phyloP scores from a whole-genome alignment of 2,797 vertebrate species.

The Ambastaia sidthimunki region DNA sequence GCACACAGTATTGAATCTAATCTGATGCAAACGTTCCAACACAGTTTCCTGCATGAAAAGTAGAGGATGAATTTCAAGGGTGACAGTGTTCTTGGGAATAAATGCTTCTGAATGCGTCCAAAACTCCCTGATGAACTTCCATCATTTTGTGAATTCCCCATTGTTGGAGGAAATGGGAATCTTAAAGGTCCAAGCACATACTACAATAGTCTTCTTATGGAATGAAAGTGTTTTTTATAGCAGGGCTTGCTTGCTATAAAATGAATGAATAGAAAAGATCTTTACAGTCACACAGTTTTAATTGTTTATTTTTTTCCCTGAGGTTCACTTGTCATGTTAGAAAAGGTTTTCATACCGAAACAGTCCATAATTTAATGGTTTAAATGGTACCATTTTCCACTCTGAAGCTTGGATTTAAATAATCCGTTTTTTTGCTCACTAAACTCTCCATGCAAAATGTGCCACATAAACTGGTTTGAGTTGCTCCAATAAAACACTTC shows the following conservation, averaged over 20 bases:
- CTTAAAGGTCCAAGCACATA: not conserved
- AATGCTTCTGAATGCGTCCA: slow-evolving; percentile 7
- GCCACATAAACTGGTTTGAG: no score
- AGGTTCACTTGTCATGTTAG: no score
- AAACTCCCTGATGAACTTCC: not conserved
- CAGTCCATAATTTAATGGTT: no score
- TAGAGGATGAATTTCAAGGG: not conserved
- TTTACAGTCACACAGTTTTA: not conserved
- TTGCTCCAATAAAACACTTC: no score
- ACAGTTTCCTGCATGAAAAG: slow-evolving; percentile 8
- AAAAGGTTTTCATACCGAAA: no score
- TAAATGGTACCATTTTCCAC: no score
- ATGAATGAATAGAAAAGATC: not conserved
- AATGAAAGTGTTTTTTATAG: slow-evolving; percentile 13
- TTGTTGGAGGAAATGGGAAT: not conserved
- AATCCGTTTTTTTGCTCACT: no score
- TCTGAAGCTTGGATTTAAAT: no score
- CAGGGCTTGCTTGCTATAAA: not conserved
- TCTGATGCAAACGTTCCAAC: not conserved
- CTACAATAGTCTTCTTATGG: not conserved
- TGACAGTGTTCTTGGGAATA: slow-evolving; percentile 14
- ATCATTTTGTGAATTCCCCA: slow-evolving; percentile 3
- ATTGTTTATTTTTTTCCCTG: no score
- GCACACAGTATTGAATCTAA: not conserved
- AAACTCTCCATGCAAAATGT: no score